Base-by-base conservation (phyloP, 2,797 vertebrate species). In the Anguilla pacifica region DNA sequence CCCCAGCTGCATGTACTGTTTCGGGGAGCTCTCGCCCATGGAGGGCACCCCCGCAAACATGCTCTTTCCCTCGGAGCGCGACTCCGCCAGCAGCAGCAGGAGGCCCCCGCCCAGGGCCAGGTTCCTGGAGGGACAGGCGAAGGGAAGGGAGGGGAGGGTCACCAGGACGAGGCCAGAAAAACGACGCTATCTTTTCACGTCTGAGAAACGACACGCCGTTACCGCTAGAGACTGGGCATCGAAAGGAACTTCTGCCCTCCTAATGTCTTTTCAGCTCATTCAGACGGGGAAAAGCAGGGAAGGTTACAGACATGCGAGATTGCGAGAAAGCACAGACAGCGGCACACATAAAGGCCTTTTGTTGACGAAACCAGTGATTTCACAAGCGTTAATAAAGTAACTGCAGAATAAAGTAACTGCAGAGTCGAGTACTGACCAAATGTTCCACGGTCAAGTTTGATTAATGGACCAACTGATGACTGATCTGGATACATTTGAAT, bases 31-130 rank as follows among this genome's bases (percentile, higher is more conserved):
- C 93, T 96, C 96, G 0, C 96, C 96, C 96, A 97, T 96, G 86
- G 98, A 98, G 0, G 99, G 99, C 61, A 97, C 96, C 1, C 96
- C 96, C 0, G 99, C 99, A 10, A 99, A 99, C 98, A 99, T 99
- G 96, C 98, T 99, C 94, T 99, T 99, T 31, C 99, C 98, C 90
- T 99, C 99, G 0, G 99, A 99, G 15, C 98, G 98, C 0, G 98
- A 99, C 93, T 99, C 99, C 0, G 98, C 99, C 91, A 99, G 89
- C 81, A 99, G 96, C 92, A 99, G 94, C 90, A 99, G 93, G 91
- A 99, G 92, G 70, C 99, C 99, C 1, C 99, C 99, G 1, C 99
- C 98, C 0, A 99, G 97, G 82, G 99, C 99, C 83, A 99, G 96
- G 94, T 99, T 99, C 94, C 99, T 99, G 90, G 59, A 31, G 28